Percentiles rank a stretch among this genome's conserved stretches.
Evolutionary conservation across 1,140 invertebrate species (phyloP).

Genomic region (Nilaparvata lugens): DNA sequence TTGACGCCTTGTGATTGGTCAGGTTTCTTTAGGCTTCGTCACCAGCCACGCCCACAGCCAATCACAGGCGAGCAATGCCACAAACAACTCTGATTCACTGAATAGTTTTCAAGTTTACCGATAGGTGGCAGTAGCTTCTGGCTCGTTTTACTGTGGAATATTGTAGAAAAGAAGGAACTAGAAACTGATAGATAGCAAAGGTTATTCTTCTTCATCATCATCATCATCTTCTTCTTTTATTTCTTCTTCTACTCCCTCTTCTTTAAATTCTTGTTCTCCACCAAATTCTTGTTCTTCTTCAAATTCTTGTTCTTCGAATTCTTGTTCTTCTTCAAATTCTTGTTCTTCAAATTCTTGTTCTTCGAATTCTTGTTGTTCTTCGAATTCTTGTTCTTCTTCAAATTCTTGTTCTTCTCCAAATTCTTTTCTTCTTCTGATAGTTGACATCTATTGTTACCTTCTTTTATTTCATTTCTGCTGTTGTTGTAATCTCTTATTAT

Average conservation of each 20-base stretch:
- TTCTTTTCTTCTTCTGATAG: neutral
- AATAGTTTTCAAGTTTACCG: too few relatives aligned
- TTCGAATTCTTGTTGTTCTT: neutral
- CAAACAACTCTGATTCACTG: too few relatives aligned
- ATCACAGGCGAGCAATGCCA: too few relatives aligned
- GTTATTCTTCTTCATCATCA: neutral
- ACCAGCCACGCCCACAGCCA: too few relatives aligned
- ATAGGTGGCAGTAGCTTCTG: too few relatives aligned
- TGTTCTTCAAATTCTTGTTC: neutral
- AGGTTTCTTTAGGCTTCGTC: too few relatives aligned
- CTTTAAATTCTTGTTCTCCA: neutral
- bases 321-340: neutral
- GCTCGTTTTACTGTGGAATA: too few relatives aligned
- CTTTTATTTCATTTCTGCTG: conserved; percentile 9
- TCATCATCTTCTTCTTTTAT: neutral
- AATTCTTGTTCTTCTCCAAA: neutral
- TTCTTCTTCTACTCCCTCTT: neutral
- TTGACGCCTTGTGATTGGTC: too few relatives aligned
- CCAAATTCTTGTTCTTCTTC: neutral
- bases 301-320: neutral
- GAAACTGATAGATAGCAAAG: too few relatives aligned
- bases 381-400: neutral
- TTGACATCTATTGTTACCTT: too few relatives aligned
- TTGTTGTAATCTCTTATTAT: too few relatives aligned
- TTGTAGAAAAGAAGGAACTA: too few relatives aligned